Evolutionary conservation across 2,797 vertebrate species (phyloP), one percentile per base, ranked within the genome.

Genomic region (Oceanodroma leucorhoa): DNA sequence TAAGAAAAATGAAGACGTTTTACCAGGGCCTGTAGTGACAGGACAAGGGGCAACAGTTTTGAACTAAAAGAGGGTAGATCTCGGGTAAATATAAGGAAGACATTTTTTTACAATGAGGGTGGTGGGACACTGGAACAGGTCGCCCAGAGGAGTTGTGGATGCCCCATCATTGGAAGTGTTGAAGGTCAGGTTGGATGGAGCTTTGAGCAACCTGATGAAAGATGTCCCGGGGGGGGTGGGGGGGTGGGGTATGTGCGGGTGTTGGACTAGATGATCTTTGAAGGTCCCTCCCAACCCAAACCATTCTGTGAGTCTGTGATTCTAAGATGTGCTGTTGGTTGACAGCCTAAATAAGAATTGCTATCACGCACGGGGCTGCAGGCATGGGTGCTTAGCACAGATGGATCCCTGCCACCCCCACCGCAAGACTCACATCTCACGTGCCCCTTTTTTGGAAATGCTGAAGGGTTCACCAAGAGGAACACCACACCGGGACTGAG

Each of bases 361-460:
- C 13, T 29, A 38, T 86, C 38, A 38, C 0, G 1, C 46, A 61
- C 2, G 1, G 54, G 11, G 9, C 53, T 58, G 32, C 18, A n/a
- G 0, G 5, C 38, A 58, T 0, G 2, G 27, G n/a, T 46, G 38
- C 15, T 36, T 23, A 69, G n/a, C 38, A 32, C 0, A 1, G n/a
- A 20, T 46, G 34, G 34, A 54, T 69, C 41, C 48, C 48, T 70
- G 64, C 15, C 48, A 46, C 27, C 7, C 26, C 10, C 41, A 18
- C 51, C 2, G 2, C 51, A 65, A 41, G 26, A 57, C 20, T 29
- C 53, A 26, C 29, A 24, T 9, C 14, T 54, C 24, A 27, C 1
- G 2, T 30, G 10, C 9, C 6, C 0, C 21, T 48, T 16, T 32
- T 77, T 26, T 21, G 20, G 50, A 70, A 36, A 45, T 10, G 26